Evolutionary conservation across 2,797 vertebrate species (phyloP).

Genomic region (Dermochelys coriacea): DNA sequence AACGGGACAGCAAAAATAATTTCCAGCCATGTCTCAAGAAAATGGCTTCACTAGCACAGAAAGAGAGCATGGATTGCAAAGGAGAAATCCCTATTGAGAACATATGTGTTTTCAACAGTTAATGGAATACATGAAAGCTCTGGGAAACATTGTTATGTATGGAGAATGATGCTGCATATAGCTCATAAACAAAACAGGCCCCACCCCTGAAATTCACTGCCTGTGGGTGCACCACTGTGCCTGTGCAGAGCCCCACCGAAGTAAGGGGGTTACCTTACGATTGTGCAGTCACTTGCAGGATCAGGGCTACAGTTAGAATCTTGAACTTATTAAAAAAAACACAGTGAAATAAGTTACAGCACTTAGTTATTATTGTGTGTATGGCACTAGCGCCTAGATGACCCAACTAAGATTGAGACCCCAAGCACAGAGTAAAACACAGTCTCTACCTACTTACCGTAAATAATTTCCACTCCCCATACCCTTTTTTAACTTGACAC

Average conservation of each 20-base stretch:
- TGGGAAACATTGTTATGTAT: neutral
- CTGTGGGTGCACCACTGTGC: neutral
- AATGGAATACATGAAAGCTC: neutral
- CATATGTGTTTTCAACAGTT: neutral
- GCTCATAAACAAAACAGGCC: neutral
- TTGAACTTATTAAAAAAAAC: neutral
- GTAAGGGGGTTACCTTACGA: neutral
- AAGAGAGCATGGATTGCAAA: neutral
- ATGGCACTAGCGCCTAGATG: neutral
- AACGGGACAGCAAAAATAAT: accelerated
- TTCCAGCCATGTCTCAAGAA: neutral
- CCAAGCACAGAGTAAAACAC: neutral
- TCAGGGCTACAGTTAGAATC: neutral
- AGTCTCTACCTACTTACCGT: neutral
- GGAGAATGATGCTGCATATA: neutral
- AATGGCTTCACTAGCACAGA: neutral
- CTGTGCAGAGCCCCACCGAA: neutral
- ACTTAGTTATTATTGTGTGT: neutral
- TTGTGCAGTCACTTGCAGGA: neutral
- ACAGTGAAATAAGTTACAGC: neutral
- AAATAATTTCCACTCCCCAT: neutral
- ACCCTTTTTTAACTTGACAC: neutral
- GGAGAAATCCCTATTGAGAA: neutral
- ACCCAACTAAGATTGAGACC: neutral
- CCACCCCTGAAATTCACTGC: neutral